Percentiles rank a stretch among this genome's conserved stretches.
Evolutionary conservation across 2,797 vertebrate genomes (phyloP).

Genomic region (Rhinatrema bivittatum): DNA sequence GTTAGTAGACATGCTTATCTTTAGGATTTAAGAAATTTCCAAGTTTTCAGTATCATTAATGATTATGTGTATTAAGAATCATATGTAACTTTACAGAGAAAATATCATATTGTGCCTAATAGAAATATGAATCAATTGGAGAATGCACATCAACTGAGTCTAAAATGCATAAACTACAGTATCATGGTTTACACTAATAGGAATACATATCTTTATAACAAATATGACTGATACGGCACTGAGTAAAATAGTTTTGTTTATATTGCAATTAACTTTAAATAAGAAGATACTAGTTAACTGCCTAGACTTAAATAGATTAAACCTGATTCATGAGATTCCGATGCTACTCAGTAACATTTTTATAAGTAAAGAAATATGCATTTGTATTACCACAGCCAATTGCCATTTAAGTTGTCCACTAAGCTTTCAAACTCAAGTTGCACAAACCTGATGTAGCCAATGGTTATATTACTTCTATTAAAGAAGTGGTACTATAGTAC

Average conservation of each 20-base stretch:
- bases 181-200: too few relatives aligned
- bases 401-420: constrained; percentile 5
- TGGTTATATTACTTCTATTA: constrained; percentile 30
- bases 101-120: constrained; percentile 37
- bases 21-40: neutral
- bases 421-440: constrained; percentile 25
- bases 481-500: constrained; percentile 10
- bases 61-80: constrained; percentile 7
- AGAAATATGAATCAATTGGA: constrained; percentile 10
- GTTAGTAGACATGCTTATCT: constrained; percentile 5
- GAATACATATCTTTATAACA: too few relatives aligned
- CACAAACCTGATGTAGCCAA: too few relatives aligned
- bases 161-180: constrained; percentile 4
- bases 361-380: too few relatives aligned
- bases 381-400: too few relatives aligned
- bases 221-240: too few relatives aligned
- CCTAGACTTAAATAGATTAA: too few relatives aligned
- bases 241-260: constrained; percentile 19
- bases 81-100: constrained; percentile 29
- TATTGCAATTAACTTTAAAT: constrained; percentile 18
- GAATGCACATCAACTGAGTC: constrained; percentile 15
- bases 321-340: too few relatives aligned
- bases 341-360: too few relatives aligned
- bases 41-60: neutral
- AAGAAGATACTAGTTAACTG: constrained; percentile 10